Evolutionary conservation across 2,888 invertebrate species (phyloP).

Genomic region (Andrena bucephala): DNA sequence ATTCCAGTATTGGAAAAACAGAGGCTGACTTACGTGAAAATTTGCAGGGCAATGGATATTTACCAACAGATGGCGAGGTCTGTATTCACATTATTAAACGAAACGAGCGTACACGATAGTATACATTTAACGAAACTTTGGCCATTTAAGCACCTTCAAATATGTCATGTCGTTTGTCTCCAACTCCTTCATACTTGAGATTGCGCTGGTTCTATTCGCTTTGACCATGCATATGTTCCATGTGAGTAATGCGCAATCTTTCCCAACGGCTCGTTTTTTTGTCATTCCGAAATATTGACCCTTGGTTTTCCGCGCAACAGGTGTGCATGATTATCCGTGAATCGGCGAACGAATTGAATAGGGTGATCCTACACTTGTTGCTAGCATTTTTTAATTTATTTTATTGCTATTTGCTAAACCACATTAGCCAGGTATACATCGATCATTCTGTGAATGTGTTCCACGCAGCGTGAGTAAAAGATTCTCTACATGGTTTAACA

Average conservation of each 20-base stretch:
- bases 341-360: no score
- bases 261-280: no score
- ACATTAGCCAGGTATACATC: no score
- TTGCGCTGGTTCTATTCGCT: background rate
- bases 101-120: background rate
- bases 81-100: background rate
- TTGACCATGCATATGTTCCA: background rate
- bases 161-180: background rate
- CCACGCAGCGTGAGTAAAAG: no score
- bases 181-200: background rate
- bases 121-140: background rate
- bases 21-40: background rate
- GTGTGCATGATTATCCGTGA: no score
- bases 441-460: no score
- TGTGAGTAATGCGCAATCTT: background rate
- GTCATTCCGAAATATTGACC: no score
- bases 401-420: no score
- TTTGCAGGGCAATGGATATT: slow-evolving; percentile 9
- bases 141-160: background rate
- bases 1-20: background rate
- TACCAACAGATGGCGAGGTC: background rate
- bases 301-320: no score
- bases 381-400: no score
- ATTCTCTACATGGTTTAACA: no score
- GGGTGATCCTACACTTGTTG: no score